These are phyloP conservation scores for Platysteira castanea DNA, from an alignment of 2,113 vertebrate species.

Conservation along the genomic window DNA sequence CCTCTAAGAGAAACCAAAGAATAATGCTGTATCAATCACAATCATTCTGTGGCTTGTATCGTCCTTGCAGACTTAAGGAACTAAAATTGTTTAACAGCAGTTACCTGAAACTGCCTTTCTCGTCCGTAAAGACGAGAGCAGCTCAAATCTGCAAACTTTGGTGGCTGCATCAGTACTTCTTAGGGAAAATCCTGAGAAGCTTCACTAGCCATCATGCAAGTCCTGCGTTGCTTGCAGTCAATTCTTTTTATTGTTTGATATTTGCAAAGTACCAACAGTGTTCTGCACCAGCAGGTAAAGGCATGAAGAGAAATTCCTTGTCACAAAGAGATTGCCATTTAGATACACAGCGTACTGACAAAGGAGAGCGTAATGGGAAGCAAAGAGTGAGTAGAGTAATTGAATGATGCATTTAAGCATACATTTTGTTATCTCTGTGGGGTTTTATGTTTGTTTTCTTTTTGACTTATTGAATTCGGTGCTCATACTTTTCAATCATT, in stretches of 20 bases:
- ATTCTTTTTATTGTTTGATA: conserved; percentile 15
- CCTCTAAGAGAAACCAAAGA: background rate
- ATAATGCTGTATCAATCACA: background rate
- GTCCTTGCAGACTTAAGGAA: background rate
- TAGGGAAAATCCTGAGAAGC: background rate
- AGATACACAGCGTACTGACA: conserved; percentile 30
- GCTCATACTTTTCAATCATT: conserved; percentile 62
- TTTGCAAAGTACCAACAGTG: background rate
- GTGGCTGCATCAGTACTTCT: background rate
- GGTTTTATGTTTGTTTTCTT: conserved; percentile 59
- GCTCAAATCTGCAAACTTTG: background rate
- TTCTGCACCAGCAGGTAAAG: conserved; percentile 46
- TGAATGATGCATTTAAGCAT: conserved; percentile 58
- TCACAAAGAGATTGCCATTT: conserved; percentile 43
- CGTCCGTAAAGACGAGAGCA: background rate
- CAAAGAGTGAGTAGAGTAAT: conserved; percentile 17
- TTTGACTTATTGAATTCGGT: conserved; percentile 42
- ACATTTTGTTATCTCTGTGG: conserved; percentile 55
- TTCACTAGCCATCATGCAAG: background rate
- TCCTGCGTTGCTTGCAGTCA: background rate
- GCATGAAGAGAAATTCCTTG: conserved; percentile 37
- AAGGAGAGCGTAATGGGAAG: conserved; percentile 29
- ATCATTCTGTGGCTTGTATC: background rate
- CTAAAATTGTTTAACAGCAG: background rate
- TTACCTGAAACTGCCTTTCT: background rate